Evolutionary conservation across 2,797 vertebrate genomes (phyloP).

Genomic region (Chiroxiphia lanceolata): DNA sequence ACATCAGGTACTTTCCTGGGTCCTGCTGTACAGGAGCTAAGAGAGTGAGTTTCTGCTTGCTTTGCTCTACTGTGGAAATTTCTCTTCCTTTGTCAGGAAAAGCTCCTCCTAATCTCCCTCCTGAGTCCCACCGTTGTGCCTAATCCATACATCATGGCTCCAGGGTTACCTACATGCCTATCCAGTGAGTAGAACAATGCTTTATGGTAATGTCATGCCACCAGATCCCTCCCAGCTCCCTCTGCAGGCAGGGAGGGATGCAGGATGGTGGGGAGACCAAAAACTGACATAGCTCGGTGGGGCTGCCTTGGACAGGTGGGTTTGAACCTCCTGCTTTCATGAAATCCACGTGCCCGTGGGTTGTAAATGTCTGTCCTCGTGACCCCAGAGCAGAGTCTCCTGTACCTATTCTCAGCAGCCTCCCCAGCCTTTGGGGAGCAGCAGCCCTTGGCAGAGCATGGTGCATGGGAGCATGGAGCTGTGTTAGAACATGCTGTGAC

Average conservation of each 20-base stretch:
- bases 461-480: background rate
- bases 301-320: background rate
- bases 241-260: background rate
- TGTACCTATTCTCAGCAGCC: background rate
- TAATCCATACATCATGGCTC: conserved; percentile 98
- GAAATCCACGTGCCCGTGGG: rapidly evolving
- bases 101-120: conserved; percentile 97
- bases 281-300: background rate
- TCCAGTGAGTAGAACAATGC: conserved; percentile 82
- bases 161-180: conserved; percentile 95
- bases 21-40: background rate
- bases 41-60: background rate
- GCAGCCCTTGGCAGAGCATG: background rate
- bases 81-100: conserved; percentile 82
- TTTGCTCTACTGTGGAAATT: background rate
- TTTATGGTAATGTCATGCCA: background rate
- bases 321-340: background rate
- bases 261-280: background rate
- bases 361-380: background rate
- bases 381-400: background rate
- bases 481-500: background rate
- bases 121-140: conserved; percentile 96
- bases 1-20: conserved; percentile 83
- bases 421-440: background rate
- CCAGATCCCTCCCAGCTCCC: background rate